Conservation (phyloP, 2,113 vertebrate genomes). For the Forbesichthys agassizii region DNA sequence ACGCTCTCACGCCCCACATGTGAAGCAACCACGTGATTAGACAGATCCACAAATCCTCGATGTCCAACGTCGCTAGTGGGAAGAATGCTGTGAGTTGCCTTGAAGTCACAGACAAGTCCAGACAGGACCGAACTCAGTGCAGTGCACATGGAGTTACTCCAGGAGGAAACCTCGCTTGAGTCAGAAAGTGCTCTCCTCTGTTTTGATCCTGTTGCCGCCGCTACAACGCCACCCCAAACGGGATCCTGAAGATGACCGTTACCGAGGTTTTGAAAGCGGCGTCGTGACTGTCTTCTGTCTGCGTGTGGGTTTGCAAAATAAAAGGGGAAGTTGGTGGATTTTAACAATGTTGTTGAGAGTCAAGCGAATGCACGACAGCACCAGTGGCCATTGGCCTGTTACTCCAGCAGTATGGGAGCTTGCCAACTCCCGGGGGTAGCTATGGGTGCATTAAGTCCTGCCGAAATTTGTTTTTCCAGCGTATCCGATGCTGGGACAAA, state of each 20-base stretch:
- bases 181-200: slow-evolving; percentile 18
- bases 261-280: slow-evolving; percentile 1
- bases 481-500: slow-evolving; percentile 32
- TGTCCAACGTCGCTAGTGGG: slow-evolving; percentile 11
- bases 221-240: slow-evolving; percentile 18
- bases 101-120: slow-evolving; percentile 42
- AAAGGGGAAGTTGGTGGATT: slow-evolving; percentile 39
- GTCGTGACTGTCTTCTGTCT: slow-evolving; percentile 6
- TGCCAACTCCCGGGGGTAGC: slow-evolving; percentile 40
- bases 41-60: slow-evolving; percentile 20
- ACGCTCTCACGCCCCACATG: neutral
- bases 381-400: slow-evolving; percentile 49
- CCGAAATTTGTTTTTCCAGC: slow-evolving; percentile 21
- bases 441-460: slow-evolving; percentile 29
- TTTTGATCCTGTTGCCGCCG: slow-evolving; percentile 19
- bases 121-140: slow-evolving; percentile 34
- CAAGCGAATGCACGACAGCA: slow-evolving; percentile 24
- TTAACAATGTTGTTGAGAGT: slow-evolving; percentile 10
- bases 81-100: slow-evolving; percentile 43
- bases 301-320: slow-evolving; percentile 27
- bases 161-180: slow-evolving; percentile 13
- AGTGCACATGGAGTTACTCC: slow-evolving; percentile 31
- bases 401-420: slow-evolving; percentile 33
- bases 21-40: neutral
- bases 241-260: slow-evolving; percentile 13